Conservation (phyloP, 2,113 vertebrate genomes). For the Setophaga coronata region DNA sequence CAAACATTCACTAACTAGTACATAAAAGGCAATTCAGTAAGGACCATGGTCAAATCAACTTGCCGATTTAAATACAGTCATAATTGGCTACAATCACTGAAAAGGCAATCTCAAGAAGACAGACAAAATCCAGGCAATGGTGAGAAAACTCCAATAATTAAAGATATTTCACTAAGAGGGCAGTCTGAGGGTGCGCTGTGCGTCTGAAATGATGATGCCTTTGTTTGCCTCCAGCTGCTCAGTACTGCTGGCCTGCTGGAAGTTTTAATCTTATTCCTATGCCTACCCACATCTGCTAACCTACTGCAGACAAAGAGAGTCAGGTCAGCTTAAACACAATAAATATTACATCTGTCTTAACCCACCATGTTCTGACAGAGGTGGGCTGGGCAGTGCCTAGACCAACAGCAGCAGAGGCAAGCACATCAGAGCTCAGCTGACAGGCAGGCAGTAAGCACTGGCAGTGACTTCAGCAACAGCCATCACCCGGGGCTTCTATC, state of each 20-base stretch:
- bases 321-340: background rate
- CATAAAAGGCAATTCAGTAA: background rate
- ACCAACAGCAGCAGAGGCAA: background rate
- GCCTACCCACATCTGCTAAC: background rate
- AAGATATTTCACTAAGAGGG: background rate
- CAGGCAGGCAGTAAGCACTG: background rate
- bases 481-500: accelerated
- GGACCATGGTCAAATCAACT: background rate
- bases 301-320: background rate
- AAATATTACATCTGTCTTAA: background rate
- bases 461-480: background rate
- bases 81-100: background rate
- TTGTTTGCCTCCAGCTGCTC: background rate
- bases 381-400: background rate
- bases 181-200: accelerated
- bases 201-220: background rate
- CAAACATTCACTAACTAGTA: slow-evolving; percentile 7
- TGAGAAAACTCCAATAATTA: slow-evolving; percentile 13
- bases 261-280: background rate
- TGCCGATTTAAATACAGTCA: background rate
- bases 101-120: background rate
- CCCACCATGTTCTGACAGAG: background rate
- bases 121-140: background rate
- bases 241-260: background rate
- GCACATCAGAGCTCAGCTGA: background rate